Base-by-base conservation (phyloP, 1,140 invertebrate species). In the Mya arenaria region DNA sequence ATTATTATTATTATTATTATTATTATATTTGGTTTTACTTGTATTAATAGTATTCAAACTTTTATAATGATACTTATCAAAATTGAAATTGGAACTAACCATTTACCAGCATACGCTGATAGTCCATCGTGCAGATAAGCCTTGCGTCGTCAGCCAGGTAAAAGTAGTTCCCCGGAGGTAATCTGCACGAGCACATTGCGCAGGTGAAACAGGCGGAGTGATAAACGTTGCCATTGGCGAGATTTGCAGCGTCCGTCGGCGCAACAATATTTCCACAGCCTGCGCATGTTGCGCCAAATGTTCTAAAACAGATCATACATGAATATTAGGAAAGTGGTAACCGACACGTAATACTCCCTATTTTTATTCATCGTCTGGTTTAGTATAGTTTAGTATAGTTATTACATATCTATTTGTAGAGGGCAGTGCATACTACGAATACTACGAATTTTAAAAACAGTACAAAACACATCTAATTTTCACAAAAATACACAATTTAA, bases 91-190 rank as follows among this genome's bases (percentile, higher is more conserved):
- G n/a, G n/a, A n/a, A 60, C 65, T 39, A 36, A 68, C 65, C 65
- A 36, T 34, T 37, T 1, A 36, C 13, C 36, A 68, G 28, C 15
- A 32, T 41, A 5, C 28, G 58, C 36, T 71, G 65, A 32, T 80
- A 80, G 30, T 80, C 77, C 4, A n/a, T 0, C 1, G 65, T 69
- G 36, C 77, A 80, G 10, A 80, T 25, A 8, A 80, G 55, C 41
- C 68, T 80, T 19, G 48, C 77, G 44, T 80, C 77, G 25, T 80
- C 77, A n/a, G 48, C 41, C 77, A 71, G 10, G 55, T 80, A 80
- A 30, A 80, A 55, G 36, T 69, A 69, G 19, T 68, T n/a, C n/a
- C 77, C 77, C 0, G 77, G 28, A n/a, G 32, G 55, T 60, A 80
- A 34, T 80, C 30, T 25, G 39, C 55, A 23, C 17, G n/a, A 17